Conservation (phyloP, 2,797 vertebrate genomes). For the Australoheros facetus region DNA sequence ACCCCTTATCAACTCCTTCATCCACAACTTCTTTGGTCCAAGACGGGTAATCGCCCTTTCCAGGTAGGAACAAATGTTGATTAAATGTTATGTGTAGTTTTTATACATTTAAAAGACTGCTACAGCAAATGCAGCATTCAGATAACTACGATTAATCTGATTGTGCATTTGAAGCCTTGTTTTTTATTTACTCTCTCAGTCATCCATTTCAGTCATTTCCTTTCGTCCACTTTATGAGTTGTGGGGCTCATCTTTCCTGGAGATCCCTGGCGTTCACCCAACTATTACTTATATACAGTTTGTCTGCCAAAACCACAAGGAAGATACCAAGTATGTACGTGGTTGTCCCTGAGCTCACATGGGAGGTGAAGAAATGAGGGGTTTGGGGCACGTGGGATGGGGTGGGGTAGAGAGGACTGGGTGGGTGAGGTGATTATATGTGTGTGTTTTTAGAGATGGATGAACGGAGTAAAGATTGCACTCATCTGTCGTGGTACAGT, state of each 20-base stretch:
- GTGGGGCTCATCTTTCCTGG: slow-evolving; percentile 59
- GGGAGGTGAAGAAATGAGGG: slow-evolving; percentile 29
- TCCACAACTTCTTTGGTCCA: slow-evolving; percentile 35
- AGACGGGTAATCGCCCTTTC: slow-evolving; percentile 45
- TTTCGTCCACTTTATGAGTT: slow-evolving; percentile 66
- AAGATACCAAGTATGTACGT: slow-evolving; percentile 17
- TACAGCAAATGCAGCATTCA: slow-evolving; percentile 62
- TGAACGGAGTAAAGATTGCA: slow-evolving; percentile 76
- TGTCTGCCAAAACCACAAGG: slow-evolving; percentile 45
- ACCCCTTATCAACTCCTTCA: slow-evolving; percentile 41
- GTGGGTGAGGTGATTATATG: slow-evolving; percentile 65
- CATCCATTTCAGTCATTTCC: slow-evolving; percentile 70
- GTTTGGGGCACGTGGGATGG: slow-evolving; percentile 20
- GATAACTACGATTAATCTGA: slow-evolving; percentile 62
- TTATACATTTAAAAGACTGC: slow-evolving; percentile 63
- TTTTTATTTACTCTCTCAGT: slow-evolving; percentile 61
- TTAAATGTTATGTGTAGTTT: slow-evolving; percentile 58
- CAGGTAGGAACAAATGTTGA: slow-evolving; percentile 58
- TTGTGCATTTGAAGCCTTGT: slow-evolving; percentile 39
- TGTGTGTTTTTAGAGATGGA: slow-evolving; percentile 79
- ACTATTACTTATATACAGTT: slow-evolving; percentile 28
- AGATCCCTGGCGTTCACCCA: slow-evolving; percentile 58
- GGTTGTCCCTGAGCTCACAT: slow-evolving; percentile 21
- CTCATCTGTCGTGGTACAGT: slow-evolving; percentile 74
- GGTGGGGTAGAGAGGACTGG: slow-evolving; percentile 3